Evolutionary conservation across 2,113 vertebrate genomes (phyloP).

Genomic region (Nematolebias whitei): DNA sequence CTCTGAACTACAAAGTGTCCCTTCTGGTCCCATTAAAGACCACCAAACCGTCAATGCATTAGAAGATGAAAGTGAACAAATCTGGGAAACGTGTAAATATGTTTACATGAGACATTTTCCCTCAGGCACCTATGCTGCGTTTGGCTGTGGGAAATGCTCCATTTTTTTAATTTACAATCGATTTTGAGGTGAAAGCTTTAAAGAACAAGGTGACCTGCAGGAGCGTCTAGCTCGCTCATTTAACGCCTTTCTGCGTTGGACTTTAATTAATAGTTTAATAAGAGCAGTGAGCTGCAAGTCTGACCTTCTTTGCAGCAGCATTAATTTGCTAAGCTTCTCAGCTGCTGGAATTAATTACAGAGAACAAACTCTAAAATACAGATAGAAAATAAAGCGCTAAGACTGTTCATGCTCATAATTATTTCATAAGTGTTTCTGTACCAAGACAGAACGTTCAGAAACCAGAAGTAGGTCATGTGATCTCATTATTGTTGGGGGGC

Average conservation of each 20-base stretch:
- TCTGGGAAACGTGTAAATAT: neutral
- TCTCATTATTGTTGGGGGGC: neutral
- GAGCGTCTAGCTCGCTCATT: slow-evolving; percentile 17
- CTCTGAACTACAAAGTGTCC: slow-evolving; percentile 35
- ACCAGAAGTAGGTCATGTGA: slow-evolving; percentile 5
- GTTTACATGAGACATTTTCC: neutral
- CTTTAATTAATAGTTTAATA: slow-evolving; percentile 70
- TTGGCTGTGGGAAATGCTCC: slow-evolving; percentile 5
- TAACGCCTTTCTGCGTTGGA: slow-evolving; percentile 37
- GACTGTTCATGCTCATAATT: slow-evolving; percentile 56
- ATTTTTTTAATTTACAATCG: neutral
- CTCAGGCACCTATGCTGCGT: neutral
- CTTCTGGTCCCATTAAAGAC: neutral
- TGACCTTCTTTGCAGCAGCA: slow-evolving; percentile 47
- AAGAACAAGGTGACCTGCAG: slow-evolving; percentile 51
- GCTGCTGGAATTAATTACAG: slow-evolving; percentile 61
- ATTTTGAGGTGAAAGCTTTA: slow-evolving; percentile 48
- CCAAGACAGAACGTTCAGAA: slow-evolving; percentile 16
- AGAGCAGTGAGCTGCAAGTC: slow-evolving; percentile 40
- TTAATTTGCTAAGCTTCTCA: slow-evolving; percentile 64
- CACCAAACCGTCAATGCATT: slow-evolving; percentile 7
- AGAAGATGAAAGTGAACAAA: slow-evolving; percentile 15
- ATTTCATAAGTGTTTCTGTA: slow-evolving; percentile 25
- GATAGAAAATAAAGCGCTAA: slow-evolving; percentile 55
- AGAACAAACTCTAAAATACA: slow-evolving; percentile 54